phyloP scores from a whole-genome alignment of 2,888 invertebrate genomes.

The Thelaira solivaga region DNA sequence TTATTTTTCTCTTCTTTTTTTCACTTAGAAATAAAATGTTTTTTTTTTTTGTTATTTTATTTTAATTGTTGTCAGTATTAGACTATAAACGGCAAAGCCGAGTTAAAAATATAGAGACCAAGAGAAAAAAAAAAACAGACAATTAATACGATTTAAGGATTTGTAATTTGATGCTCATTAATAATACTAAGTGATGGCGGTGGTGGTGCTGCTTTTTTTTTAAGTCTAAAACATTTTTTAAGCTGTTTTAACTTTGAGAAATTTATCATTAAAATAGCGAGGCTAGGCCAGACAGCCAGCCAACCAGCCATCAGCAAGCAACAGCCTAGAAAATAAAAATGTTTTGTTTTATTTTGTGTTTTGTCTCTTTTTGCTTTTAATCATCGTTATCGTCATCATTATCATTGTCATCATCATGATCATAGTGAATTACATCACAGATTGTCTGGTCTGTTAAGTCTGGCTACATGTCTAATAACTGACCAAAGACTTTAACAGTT shows the following conservation, averaged over 20 bases:
- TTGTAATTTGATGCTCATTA: conserved; percentile 56
- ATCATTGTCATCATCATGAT: too few species aligned
- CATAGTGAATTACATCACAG: conserved; percentile 23
- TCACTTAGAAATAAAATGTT: conserved; percentile 3
- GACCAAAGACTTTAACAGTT: conserved; percentile 18
- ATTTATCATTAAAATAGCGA: conserved; percentile 52
- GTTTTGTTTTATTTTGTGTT: not conserved
- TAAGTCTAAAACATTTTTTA: conserved; percentile 27
- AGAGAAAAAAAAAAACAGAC: conserved; percentile 1
- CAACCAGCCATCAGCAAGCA: too few species aligned
- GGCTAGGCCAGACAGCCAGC: too few species aligned
- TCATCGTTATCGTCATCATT: not conserved
- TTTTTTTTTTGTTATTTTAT: conserved; percentile 1
- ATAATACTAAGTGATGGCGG: conserved; percentile 34
- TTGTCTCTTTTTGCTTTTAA: not conserved
- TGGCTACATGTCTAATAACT: conserved; percentile 48
- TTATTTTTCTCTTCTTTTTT: conserved; percentile 1
- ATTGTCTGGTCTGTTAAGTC: conserved; percentile 48
- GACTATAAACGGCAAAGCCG: conserved; percentile 14
- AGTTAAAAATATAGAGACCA: conserved; percentile 6
- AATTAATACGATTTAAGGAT: conserved; percentile 58
- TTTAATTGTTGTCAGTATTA: not conserved
- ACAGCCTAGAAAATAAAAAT: not conserved
- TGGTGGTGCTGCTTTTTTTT: not conserved
- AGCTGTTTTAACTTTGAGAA: conserved; percentile 47